Conservation (phyloP, 2,888 invertebrate genomes). For the Euzophera pinguis region DNA sequence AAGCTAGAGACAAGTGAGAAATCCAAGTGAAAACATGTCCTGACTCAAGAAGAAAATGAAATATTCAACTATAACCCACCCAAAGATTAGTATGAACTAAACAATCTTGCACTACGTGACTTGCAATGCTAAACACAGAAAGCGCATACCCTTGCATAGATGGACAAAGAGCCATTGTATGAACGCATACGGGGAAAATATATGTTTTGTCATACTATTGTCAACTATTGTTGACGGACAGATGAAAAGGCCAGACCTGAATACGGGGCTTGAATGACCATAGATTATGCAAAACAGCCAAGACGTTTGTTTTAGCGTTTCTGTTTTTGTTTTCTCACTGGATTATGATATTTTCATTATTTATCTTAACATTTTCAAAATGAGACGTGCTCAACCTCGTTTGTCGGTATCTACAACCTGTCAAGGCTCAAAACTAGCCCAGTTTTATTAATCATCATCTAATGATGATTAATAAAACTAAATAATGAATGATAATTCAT, state of each 20-base stretch:
- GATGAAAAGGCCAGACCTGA: slow-evolving; percentile 73
- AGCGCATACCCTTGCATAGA: slow-evolving; percentile 51
- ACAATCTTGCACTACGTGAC: slow-evolving; percentile 19
- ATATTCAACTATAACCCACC: slow-evolving; percentile 5
- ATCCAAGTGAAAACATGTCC: too few relatives aligned
- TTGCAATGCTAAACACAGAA: slow-evolving; percentile 32
- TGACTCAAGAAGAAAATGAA: not conserved
- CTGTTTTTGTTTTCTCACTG: slow-evolving; percentile 24
- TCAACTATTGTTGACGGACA: slow-evolving; percentile 73
- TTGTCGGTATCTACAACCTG: too few relatives aligned
- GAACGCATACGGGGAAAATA: slow-evolving; percentile 75
- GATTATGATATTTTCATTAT: not conserved
- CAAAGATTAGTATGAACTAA: slow-evolving; percentile 15
- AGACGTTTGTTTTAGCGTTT: slow-evolving; percentile 32
- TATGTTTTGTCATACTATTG: slow-evolving; percentile 75
- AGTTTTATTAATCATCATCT: too few relatives aligned
- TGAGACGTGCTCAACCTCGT: too few relatives aligned
- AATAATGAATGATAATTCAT: too few relatives aligned
- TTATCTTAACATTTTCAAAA: not conserved
- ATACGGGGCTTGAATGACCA: slow-evolving; percentile 51
- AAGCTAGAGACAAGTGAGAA: too few relatives aligned
- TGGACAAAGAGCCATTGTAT: slow-evolving; percentile 67
- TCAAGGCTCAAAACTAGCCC: too few relatives aligned
- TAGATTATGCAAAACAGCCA: slow-evolving; percentile 44
- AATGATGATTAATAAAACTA: too few relatives aligned